Base-by-base conservation (phyloP, 2,113 vertebrate genomes). In the Dipodomys merriami region DNA sequence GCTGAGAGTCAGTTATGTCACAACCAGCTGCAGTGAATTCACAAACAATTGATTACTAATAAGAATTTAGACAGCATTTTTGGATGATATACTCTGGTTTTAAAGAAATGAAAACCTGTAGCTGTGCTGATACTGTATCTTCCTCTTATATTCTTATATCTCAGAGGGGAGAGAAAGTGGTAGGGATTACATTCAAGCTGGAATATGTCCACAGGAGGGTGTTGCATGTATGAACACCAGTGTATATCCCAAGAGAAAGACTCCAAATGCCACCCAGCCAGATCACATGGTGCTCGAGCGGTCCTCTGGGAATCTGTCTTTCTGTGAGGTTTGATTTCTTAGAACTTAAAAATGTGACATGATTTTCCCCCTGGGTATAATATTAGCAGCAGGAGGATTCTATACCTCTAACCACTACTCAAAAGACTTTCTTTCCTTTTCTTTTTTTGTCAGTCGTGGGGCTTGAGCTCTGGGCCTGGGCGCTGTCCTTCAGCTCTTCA, bases 61-160 rank as follows among this genome's bases (percentile, higher is more conserved):
- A 39, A 76, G 27, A 73, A 62, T 74, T 85, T 35, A 91, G 65
- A 23, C 71, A 46, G 11, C 46, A 68, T 30, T 74, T 83, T 88
- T 83, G 76, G 79, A 88, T 62, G 19, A 86, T 76, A 92, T 77
- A 49, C 6, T 5, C 39, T 39, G 39, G 15, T 84, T 93, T 86
- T 90, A 62, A 85, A 65, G 53, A 74, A 76, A 67, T 68, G 19
- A 88, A 84, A 85, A 10, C 46, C 30, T 81, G 30, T 0, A 69
- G 20, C n/a, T 44, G 44, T 68, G 22, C 6, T 53, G 18, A 64
- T n/a, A 60, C 49, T 33, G 23, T 65, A 44, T 4, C 33, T n/a
- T 11, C 60, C 15, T 3, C 16, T n/a, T n/a, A 19, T 16, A 62
- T 62, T 62, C 60, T 74, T 57, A 44, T 78, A 83, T 94, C 60